Evolutionary conservation across 2,113 vertebrate species (phyloP).

Genomic region (Micronycteris hirsuta): DNA sequence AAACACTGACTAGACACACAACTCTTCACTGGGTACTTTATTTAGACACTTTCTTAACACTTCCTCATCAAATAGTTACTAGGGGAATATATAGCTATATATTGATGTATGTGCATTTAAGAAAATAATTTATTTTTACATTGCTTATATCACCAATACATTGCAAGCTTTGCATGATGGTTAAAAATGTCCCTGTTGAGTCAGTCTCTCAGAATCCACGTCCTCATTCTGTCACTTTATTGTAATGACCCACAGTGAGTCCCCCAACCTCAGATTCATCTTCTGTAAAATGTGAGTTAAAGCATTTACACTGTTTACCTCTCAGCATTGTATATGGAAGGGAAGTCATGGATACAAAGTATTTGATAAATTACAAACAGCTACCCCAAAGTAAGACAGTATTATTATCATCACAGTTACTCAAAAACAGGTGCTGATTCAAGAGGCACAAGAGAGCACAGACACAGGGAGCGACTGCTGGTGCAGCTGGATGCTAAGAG

Average conservation of each 20-base stretch:
- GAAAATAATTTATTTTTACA: neutral
- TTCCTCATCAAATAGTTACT: neutral
- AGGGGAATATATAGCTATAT: neutral
- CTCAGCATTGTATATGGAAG: neutral
- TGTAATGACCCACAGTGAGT: neutral
- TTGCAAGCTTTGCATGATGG: neutral
- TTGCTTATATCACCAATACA: neutral
- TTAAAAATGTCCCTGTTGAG: neutral
- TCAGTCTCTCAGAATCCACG: neutral
- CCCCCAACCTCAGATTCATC: neutral
- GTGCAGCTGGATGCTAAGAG: neutral
- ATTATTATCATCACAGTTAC: neutral
- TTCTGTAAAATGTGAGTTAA: neutral
- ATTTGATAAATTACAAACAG: neutral
- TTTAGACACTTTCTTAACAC: neutral
- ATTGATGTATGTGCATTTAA: neutral
- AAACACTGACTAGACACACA: neutral
- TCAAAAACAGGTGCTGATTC: neutral
- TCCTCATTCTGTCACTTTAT: neutral
- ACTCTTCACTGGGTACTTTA: neutral
- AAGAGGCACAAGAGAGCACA: neutral
- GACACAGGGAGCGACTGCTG: too few species aligned
- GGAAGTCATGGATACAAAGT: neutral
- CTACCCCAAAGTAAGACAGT: neutral
- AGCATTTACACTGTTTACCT: neutral